phyloP scores from a whole-genome alignment of 2,888 invertebrate genomes.

The Itoplectis maculator region DNA sequence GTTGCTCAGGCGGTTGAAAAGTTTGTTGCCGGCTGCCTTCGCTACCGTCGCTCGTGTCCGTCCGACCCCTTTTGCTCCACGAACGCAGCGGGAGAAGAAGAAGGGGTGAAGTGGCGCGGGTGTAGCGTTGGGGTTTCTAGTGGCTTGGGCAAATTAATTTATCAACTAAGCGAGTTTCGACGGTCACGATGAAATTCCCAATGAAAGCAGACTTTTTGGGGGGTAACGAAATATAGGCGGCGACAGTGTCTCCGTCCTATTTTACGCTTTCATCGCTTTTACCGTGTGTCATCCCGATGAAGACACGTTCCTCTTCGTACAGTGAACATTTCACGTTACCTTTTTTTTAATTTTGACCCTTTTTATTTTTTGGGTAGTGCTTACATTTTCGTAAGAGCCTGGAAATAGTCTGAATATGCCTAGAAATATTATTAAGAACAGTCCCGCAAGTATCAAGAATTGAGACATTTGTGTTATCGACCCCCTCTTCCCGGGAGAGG shows the following conservation, averaged over 20 bases:
- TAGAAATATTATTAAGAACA: no score
- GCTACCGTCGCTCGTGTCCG: background rate
- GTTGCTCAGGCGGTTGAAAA: constrained; percentile 17
- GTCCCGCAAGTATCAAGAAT: no score
- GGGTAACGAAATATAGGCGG: background rate
- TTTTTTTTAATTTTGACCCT: no score
- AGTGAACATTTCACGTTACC: no score
- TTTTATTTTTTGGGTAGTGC: no score
- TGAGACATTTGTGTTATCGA: no score
- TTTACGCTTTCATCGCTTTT: background rate
- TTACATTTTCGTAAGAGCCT: no score
- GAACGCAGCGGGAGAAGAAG: background rate
- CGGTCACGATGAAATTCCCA: constrained; percentile 39
- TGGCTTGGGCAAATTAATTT: constrained; percentile 55
- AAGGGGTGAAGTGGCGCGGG: background rate
- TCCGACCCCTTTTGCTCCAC: constrained; percentile 33
- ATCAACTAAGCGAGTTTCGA: constrained; percentile 60
- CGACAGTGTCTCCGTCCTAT: background rate
- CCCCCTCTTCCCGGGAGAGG: no score
- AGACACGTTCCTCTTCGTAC: no score
- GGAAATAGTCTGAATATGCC: no score
- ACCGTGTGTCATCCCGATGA: background rate
- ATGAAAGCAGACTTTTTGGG: constrained; percentile 2
- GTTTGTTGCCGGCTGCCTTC: constrained; percentile 27
- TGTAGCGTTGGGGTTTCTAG: no score